Evolutionary conservation across 2,113 vertebrate genomes (phyloP), one percentile per base, ranked within the genome.

Genomic region (Hyaena hyaena): DNA sequence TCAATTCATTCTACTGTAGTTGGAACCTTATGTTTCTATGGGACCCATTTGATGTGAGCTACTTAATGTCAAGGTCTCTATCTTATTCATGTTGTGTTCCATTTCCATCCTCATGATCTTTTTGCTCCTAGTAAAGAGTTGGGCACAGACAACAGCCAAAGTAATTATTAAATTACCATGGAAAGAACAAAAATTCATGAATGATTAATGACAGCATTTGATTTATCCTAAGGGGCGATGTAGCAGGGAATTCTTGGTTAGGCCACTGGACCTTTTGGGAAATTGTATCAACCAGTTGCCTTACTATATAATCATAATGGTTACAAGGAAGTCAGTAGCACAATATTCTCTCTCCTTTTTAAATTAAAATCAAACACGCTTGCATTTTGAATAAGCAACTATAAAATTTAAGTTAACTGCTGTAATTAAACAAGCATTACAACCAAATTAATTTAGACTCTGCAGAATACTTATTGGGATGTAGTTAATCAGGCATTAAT

Each of bases 401-500:
- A 87, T 81, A 97, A 97, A 92, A 84, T 85, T 43, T 92, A 97
- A 68, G 73, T 76, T 96, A 96, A 96, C 0, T 82, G 50, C 45
- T 97, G 5, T 93, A 90, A 97, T 94, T 96, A 97, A 96, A 91
- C 43, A 94, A 97, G 97, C 63, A 96, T 94, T 84, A 90, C 35
- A 95, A 69, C 10, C 28, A 85, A 94, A 61, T 88, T 97, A 97
- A 94, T 92, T 76, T 80, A 33, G 10, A 94, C 35, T n/a, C 58
- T 84, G 26, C 39, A 94, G 71, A 95, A 81, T 80, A 84, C 10
- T 90, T 97, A 93, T 7, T 39, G 6, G 85, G 69, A 90, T 76
- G 31, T 61, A 90, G 16, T 81, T 87, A 96, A 90, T 83, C 31
- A 3, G 6, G 15, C 31, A 53, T 85, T 88, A 84, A 85, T 77